Evolutionary conservation across 2,888 invertebrate species (phyloP), one percentile per base, ranked within the genome.

Genomic region (Argyresthia albistria): DNA sequence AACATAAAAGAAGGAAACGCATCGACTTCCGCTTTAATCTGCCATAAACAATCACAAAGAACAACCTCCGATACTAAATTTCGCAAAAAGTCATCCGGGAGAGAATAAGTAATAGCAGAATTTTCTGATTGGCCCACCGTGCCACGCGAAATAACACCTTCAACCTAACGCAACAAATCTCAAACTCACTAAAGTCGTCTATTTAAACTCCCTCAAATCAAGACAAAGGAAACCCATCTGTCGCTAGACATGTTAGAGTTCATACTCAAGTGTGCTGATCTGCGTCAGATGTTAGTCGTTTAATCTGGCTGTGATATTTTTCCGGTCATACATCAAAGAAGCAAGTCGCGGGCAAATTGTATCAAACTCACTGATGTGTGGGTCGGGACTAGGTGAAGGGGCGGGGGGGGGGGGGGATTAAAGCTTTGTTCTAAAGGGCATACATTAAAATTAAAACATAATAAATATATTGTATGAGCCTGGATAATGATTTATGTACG

Each of bases 291-390:
- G 45, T 61, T 63, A 59, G 61, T 61, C 71, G 68, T 74, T 78
- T 77, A 78, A 76, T 78, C 73, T 68, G 67, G 66, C 56, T 57
- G 69, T 73, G 74, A 80, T 79, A 79, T 79, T 78, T 78, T 80
- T 77, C 79, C 79, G 77, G 78, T 65, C 62, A 77, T 79, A 80
- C 75, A 79, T 79, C 79, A 25, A 25, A 25, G 25, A 79, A 72
- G 71, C 70, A 69, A 76, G 68, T 74, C 73, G 74, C 73, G 25
- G 25, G 25, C 77, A 79, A 80, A 80, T 80, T 78, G 75, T 80
- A 80, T 80, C 77, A 76, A 76, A 77, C 61, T 73, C 69, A 66
- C 66, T 76, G 75, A 77, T 76, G 70, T 76, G 75, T 73, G 74
- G 11, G 16, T 10, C 35, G 9, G 7, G 11, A 11, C 15, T 14